phyloP scores from a whole-genome alignment of 2,113 vertebrate genomes.

The Dromas ardeola region DNA sequence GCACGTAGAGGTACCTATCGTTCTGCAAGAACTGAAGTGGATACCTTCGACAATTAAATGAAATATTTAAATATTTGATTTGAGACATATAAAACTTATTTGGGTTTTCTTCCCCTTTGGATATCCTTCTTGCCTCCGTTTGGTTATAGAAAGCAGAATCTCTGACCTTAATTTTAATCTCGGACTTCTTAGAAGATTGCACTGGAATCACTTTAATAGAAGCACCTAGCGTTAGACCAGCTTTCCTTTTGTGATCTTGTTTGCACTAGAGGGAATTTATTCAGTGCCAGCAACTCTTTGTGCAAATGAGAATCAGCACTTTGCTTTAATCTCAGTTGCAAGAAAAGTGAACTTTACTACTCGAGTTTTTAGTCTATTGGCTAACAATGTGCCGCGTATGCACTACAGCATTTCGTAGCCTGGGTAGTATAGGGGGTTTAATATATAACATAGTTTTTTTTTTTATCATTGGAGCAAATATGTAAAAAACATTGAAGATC shows the following conservation, averaged over 20 bases:
- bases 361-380: not conserved
- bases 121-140: not conserved
- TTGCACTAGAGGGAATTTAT: not conserved
- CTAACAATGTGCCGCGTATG: not conserved
- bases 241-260: not conserved
- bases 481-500: not conserved
- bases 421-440: not conserved
- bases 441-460: not conserved
- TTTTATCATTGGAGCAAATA: not conserved
- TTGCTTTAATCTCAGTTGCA: not conserved
- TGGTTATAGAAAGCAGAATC: not conserved
- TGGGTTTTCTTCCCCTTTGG: not conserved
- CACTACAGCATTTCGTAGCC: not conserved
- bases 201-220: not conserved
- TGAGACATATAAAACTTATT: not conserved
- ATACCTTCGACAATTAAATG: not conserved
- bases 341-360: not conserved
- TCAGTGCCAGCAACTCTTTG: not conserved
- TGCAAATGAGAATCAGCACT: not conserved
- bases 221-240: not conserved
- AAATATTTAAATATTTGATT: slow-evolving; percentile 1
- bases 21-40: slow-evolving; percentile 32
- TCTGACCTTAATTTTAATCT: not conserved
- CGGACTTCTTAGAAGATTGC: not conserved
- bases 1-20: not conserved